phyloP scores from a whole-genome alignment of 92 coral and sea anemone species.

The Metridium senile region DNA sequence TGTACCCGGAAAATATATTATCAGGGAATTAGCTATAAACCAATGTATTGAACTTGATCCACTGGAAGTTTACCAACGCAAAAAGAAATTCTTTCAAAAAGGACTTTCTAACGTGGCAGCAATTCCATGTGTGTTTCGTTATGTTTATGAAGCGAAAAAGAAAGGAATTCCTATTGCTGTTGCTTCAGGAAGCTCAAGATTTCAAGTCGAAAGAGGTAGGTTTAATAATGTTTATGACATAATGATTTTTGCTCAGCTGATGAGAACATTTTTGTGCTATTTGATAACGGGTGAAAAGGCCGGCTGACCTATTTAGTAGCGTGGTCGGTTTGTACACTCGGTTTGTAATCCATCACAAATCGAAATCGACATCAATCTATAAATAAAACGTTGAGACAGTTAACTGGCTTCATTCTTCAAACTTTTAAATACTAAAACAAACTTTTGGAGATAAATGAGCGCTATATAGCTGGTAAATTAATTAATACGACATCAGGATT shows the following conservation, averaged over 20 bases:
- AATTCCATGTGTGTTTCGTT: slow-evolving; percentile 83
- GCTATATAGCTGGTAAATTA: too few relatives aligned
- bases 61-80: slow-evolving; percentile 82
- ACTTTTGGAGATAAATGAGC: too few relatives aligned
- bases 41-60: slow-evolving; percentile 82
- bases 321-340: too few relatives aligned
- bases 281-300: not conserved
- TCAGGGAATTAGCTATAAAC: slow-evolving; percentile 71
- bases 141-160: slow-evolving; percentile 75
- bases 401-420: too few relatives aligned
- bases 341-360: too few relatives aligned
- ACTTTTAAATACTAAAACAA: too few relatives aligned
- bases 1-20: slow-evolving; percentile 89
- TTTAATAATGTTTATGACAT: not conserved
- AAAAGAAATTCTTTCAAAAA: slow-evolving; percentile 65
- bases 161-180: slow-evolving; percentile 82
- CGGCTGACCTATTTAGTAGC: too few relatives aligned
- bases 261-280: not conserved
- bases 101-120: slow-evolving; percentile 62
- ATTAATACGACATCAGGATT: too few relatives aligned
- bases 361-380: too few relatives aligned
- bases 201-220: slow-evolving; percentile 92
- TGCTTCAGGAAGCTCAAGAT: slow-evolving; percentile 86
- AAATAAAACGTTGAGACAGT: too few relatives aligned
- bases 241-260: not conserved